A percentile compares a stretch with the other conserved stretches of the same genome.
Conservation (phyloP, 2,888 invertebrate genomes). For the Bellardia bayeri region DNA sequence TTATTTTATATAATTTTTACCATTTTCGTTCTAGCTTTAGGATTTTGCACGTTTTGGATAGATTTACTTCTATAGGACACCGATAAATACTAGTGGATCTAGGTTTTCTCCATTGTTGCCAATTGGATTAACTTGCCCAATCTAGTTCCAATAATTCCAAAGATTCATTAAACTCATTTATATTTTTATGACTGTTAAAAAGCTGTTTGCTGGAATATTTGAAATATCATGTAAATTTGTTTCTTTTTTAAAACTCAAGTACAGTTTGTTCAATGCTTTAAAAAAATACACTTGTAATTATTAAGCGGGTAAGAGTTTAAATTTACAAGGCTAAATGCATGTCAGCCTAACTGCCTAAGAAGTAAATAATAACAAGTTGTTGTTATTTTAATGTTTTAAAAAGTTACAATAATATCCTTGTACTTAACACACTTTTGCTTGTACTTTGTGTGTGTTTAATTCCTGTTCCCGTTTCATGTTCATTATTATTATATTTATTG, state of each 20-base stretch:
- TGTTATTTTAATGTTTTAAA: conserved; percentile 75
- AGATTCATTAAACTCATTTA: too few species aligned
- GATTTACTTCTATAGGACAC: too few species aligned
- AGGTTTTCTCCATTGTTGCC: too few species aligned
- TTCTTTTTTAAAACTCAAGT: not conserved
- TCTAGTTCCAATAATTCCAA: too few species aligned
- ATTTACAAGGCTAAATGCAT: conserved; percentile 8
- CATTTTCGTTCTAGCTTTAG: too few species aligned
- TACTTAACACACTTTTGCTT: conserved; percentile 71
- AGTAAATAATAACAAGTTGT: conserved; percentile 66
- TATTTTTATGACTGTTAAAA: too few species aligned
- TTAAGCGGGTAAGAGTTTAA: conserved; percentile 1
- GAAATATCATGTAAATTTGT: not conserved
- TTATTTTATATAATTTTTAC: too few species aligned
- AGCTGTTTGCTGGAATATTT: too few species aligned
- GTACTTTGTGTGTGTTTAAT: conserved; percentile 60
- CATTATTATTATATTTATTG: conserved; percentile 56
- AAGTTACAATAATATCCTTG: conserved; percentile 76
- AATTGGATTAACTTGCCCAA: too few species aligned
- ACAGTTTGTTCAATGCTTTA: conserved; percentile 14
- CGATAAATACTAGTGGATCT: too few species aligned
- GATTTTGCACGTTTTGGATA: too few species aligned
- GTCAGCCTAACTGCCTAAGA: not conserved
- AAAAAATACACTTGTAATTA: conserved; percentile 45
- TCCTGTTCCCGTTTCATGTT: conserved; percentile 45